Evolutionary conservation across 2,113 vertebrate genomes (phyloP).

Genomic region (human): GRCh38 chr4:169771501-169772000

Average conservation of each 20-base stretch:
- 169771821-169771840: neutral
- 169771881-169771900: too few relatives aligned
- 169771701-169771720: slow-evolving; percentile 6
- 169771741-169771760: neutral
- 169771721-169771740: neutral
- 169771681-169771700: neutral
- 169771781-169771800: neutral
- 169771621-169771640: slow-evolving; percentile 33
- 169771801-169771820: neutral
- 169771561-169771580: too few relatives aligned
- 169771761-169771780: neutral
- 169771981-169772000: too few relatives aligned
- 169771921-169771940: too few relatives aligned
- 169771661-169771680: neutral
- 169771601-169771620: neutral
- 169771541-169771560: too few relatives aligned
- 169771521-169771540: too few relatives aligned
- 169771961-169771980: too few relatives aligned
- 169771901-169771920: too few relatives aligned
- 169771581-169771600: too few relatives aligned
- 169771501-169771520: too few relatives aligned
- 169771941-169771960: too few relatives aligned
- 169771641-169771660: neutral
- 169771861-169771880: too few relatives aligned
- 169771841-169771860: neutral